Base-by-base conservation (phyloP, 2,797 vertebrate species). In the Danio aesculapii region DNA sequence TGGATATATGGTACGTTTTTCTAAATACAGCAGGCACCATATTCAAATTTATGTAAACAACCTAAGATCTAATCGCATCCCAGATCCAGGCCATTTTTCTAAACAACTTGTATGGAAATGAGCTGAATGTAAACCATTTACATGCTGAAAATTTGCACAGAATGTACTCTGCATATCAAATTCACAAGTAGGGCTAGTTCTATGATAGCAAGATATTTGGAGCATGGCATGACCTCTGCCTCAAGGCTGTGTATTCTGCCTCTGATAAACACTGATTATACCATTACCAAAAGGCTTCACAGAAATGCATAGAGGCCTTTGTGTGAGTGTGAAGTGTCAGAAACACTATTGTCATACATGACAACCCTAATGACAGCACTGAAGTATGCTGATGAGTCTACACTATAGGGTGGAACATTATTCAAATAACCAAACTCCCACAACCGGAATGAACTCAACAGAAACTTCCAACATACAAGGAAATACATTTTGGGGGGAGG, bases 381-480 rank as follows among this genome's bases (percentile, higher is more conserved):
- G 47, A 52, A 21, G 73, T 46, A 63, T 39, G 41, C 57, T 62
- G 44, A 64, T 55, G 39, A 72, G 43, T 46, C 47, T 11, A 64
- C 61, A 73, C 12, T 52, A 74, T 10, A 73, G 39, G 70, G 57
- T 8, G 57, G 9, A 5, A 70, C 47, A 63, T 77, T 72, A 77
- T 73, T 84, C 79, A 82, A 84, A 84, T 71, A 82, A 79, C 41
- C 58, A 41, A 59, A 69, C 81, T 73, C 74, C 64, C 46, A 73
- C 19, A 6, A 50, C 66, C 39, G 44, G 50, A 52, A 67, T 41
- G 21, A 58, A 10, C 53, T 43, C 77, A 59, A 67, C 3, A 68
- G 46, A 19, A 52, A 57, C 8, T 49, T 16, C 11, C 30, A 59
- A 17, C 7, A 44, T 7, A 73, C n/a, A 77, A 67, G 41, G 21